Evolutionary conservation across 2,888 invertebrate genomes (phyloP).

Genomic region (Melitaea athalia): DNA sequence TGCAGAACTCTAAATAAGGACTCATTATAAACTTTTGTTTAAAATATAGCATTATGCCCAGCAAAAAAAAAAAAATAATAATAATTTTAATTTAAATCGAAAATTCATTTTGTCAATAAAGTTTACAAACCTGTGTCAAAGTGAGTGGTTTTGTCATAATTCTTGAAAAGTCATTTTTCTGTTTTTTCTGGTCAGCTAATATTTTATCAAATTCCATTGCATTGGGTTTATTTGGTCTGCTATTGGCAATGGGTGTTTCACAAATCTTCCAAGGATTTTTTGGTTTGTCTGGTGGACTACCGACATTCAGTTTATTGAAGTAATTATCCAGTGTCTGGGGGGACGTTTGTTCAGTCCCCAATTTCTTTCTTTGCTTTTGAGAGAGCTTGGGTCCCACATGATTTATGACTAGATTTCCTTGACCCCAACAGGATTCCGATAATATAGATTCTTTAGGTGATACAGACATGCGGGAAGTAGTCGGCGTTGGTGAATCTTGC

Average conservation of each 20-base stretch:
- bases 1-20: no score
- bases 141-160: conserved; percentile 87
- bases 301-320: conserved; percentile 56
- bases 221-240: conserved; percentile 66
- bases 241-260: conserved; percentile 59
- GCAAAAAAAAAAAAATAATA: not conserved
- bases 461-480: conserved; percentile 59
- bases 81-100: not conserved
- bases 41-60: not conserved
- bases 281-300: conserved; percentile 68
- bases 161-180: conserved; percentile 86
- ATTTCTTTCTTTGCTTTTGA: conserved; percentile 84
- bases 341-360: conserved; percentile 61
- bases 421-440: conserved; percentile 54
- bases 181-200: conserved; percentile 87
- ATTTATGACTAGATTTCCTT: conserved; percentile 65
- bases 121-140: conserved; percentile 85
- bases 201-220: conserved; percentile 80
- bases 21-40: not conserved
- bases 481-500: conserved; percentile 43
- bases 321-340: conserved; percentile 59
- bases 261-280: conserved; percentile 77
- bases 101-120: not conserved
- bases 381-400: conserved; percentile 82
- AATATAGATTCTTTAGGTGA: conserved; percentile 61